These are phyloP conservation scores for Argopecten irradians DNA, from an alignment of 1,140 invertebrate species.

Conservation along the genomic window DNA sequence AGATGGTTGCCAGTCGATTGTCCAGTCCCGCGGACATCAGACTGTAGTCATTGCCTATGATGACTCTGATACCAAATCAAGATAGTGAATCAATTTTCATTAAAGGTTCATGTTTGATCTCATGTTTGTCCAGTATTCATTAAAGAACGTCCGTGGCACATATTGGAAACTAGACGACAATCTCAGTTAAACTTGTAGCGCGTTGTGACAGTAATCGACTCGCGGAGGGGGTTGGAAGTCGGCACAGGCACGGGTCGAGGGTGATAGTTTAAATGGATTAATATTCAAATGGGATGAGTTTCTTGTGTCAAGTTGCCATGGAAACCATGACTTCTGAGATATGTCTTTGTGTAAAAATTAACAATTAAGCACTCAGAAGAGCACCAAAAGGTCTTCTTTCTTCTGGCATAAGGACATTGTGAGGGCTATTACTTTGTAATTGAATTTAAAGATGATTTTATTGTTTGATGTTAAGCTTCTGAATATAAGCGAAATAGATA, in stretches of 20 bases:
- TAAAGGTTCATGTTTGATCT: constrained; percentile 22
- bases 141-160: background rate
- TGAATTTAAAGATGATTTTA: background rate
- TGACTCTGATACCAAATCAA: background rate
- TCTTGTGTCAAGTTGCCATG: background rate
- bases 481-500: too few species aligned
- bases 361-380: constrained; percentile 15
- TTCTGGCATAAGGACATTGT: background rate
- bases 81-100: constrained; percentile 23
- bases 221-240: background rate
- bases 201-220: constrained; percentile 20
- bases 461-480: too few species aligned
- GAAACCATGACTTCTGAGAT: constrained; percentile 16
- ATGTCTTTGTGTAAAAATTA: constrained; percentile 23
- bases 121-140: constrained; percentile 17
- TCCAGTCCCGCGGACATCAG: background rate
- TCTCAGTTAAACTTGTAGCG: background rate
- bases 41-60: background rate
- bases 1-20: background rate
- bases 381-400: background rate
- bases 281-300: constrained; percentile 22
- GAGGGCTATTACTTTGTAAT: background rate
- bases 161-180: background rate
- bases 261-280: constrained; percentile 10
- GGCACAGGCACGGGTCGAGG: background rate